phyloP scores from a whole-genome alignment of 2,113 vertebrate genomes.

The Turdus rufiventris region DNA sequence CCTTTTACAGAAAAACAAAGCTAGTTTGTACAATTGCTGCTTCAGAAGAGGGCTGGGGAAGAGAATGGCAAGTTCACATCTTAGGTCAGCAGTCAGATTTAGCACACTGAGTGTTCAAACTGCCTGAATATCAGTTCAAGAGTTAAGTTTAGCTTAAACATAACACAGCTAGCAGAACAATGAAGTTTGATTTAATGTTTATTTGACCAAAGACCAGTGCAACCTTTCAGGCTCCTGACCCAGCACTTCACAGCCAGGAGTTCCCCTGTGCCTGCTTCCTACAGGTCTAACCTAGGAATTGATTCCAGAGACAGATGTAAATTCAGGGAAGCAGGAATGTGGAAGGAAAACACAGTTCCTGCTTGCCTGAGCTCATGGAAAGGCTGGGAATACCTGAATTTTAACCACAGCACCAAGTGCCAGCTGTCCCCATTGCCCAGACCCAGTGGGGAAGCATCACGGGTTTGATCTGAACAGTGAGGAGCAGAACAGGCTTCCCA shows the following conservation, averaged over 20 bases:
- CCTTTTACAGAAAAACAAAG: constrained; percentile 72
- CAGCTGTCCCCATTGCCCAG: not conserved
- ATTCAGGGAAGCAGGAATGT: not conserved
- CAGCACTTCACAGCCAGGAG: not conserved
- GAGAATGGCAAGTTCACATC: not conserved
- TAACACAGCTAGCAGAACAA: not conserved
- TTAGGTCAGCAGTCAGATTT: not conserved
- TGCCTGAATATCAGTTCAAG: not conserved
- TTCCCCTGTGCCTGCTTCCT: not conserved
- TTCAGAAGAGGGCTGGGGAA: not conserved
- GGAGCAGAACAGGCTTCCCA: not conserved
- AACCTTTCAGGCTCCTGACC: not conserved
- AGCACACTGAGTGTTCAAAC: not conserved
- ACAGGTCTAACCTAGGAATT: not conserved
- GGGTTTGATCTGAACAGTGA: not conserved
- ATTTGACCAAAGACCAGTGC: not conserved
- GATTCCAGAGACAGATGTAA: not conserved
- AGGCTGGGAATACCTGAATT: not conserved
- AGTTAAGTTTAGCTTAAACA: not conserved
- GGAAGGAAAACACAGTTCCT: not conserved
- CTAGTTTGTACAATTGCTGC: not conserved
- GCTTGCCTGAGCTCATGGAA: fast-evolving
- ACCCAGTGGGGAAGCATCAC: not conserved
- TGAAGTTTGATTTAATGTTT: not conserved
- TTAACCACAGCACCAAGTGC: not conserved